A percentile compares a stretch with the other conserved stretches of the same genome.
Evolutionary conservation across 2,113 vertebrate species (phyloP).

Genomic region (Zingel zingel): DNA sequence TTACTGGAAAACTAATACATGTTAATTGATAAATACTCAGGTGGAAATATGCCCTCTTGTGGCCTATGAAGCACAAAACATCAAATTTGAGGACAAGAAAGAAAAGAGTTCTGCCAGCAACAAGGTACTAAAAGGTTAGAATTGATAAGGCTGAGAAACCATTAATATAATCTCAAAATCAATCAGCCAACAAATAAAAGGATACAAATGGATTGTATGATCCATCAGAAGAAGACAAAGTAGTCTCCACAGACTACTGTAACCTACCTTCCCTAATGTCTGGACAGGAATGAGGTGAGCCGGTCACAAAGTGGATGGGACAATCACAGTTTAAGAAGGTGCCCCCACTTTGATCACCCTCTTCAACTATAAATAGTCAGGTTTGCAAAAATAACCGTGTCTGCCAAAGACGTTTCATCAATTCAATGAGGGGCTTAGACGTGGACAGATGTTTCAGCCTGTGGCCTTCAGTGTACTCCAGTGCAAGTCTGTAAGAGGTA

Average conservation of each 20-base stretch:
- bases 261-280: background rate
- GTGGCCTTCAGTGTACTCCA: background rate
- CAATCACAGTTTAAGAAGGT: constrained; percentile 34
- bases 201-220: background rate
- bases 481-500: constrained; percentile 6
- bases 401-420: constrained; percentile 15
- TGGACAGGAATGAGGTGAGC: constrained; percentile 9
- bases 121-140: background rate
- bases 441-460: constrained; percentile 18
- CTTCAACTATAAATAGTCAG: constrained; percentile 20
- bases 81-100: background rate
- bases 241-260: background rate
- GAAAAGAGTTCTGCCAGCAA: background rate
- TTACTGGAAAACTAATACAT: background rate
- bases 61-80: background rate
- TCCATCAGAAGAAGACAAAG: constrained; percentile 10
- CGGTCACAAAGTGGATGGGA: background rate
- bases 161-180: constrained; percentile 12
- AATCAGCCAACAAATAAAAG: constrained; percentile 5
- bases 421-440: background rate
- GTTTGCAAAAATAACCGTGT: background rate
- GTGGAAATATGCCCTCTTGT: constrained; percentile 17
- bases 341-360: background rate
- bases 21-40: background rate
- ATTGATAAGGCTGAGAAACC: background rate